Evolutionary conservation across 1,140 invertebrate species (phyloP).

Genomic region (Stenopsyche tienmushanensis): DNA sequence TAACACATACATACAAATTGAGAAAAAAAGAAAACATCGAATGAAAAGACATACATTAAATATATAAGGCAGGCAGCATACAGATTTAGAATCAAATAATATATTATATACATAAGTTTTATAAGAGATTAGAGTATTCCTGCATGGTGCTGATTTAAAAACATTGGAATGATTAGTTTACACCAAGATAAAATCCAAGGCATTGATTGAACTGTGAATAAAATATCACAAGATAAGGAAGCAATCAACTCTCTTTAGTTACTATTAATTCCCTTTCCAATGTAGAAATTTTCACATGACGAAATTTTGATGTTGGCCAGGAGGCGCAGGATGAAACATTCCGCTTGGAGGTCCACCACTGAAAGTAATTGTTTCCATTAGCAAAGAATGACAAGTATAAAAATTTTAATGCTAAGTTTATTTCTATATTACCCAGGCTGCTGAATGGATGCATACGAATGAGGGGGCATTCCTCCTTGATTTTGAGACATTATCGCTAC

Average conservation of each 20-base stretch:
- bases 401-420: not conserved
- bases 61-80: not conserved
- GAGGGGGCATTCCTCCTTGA: slow-evolving; percentile 3
- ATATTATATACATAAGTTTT: not conserved
- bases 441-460: not conserved
- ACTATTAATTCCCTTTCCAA: not conserved
- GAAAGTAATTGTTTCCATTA: not conserved
- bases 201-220: slow-evolving; percentile 24
- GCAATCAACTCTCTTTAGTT: not conserved
- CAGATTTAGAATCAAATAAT: too few species aligned
- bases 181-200: slow-evolving; percentile 31
- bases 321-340: slow-evolving; percentile 28
- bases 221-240: slow-evolving; percentile 17
- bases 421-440: not conserved
- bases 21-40: not conserved
- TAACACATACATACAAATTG: not conserved
- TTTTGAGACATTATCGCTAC: slow-evolving; percentile 19
- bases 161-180: slow-evolving; percentile 33
- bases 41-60: not conserved
- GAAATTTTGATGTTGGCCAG: slow-evolving; percentile 33
- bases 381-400: not conserved
- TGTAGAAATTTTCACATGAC: slow-evolving; percentile 32
- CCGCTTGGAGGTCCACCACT: slow-evolving; percentile 30
- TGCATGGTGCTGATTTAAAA: not conserved
- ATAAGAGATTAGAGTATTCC: not conserved